Evolutionary conservation across 2,888 invertebrate genomes (phyloP).

Genomic region (Lamproptera curius): DNA sequence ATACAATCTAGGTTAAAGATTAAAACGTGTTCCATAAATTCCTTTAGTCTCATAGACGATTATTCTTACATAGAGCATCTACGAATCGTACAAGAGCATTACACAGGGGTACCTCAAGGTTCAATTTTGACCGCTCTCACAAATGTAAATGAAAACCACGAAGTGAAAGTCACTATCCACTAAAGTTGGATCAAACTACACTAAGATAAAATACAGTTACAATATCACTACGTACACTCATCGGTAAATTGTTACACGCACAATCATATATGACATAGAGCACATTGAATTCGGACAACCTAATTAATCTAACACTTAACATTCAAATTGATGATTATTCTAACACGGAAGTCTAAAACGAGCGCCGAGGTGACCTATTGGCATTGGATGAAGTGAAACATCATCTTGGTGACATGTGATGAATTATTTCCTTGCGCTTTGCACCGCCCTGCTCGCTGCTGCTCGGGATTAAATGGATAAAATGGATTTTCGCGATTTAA

Average conservation of each 20-base stretch:
- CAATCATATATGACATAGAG: constrained; percentile 9
- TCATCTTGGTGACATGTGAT: too few relatives aligned
- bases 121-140: too few relatives aligned
- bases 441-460: too few relatives aligned
- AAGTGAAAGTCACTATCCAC: constrained; percentile 27
- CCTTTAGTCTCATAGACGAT: constrained; percentile 51
- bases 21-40: constrained; percentile 42
- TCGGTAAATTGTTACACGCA: constrained; percentile 25
- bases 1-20: constrained; percentile 15
- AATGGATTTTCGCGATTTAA: too few relatives aligned
- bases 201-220: constrained; percentile 34
- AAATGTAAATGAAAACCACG: constrained; percentile 32
- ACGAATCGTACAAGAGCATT: not conserved
- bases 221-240: constrained; percentile 23
- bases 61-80: constrained; percentile 5
- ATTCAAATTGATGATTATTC: too few relatives aligned
- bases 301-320: too few relatives aligned
- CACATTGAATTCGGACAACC: constrained; percentile 22
- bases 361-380: too few relatives aligned
- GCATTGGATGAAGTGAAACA: too few relatives aligned
- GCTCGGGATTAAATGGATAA: too few relatives aligned
- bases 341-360: too few relatives aligned
- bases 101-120: not conserved
- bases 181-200: constrained; percentile 34
- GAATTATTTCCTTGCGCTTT: too few relatives aligned